These are phyloP conservation scores for Drosophila yakuba DNA, from an alignment of 1,140 invertebrate genomes.

Conservation along the genomic window DNA sequence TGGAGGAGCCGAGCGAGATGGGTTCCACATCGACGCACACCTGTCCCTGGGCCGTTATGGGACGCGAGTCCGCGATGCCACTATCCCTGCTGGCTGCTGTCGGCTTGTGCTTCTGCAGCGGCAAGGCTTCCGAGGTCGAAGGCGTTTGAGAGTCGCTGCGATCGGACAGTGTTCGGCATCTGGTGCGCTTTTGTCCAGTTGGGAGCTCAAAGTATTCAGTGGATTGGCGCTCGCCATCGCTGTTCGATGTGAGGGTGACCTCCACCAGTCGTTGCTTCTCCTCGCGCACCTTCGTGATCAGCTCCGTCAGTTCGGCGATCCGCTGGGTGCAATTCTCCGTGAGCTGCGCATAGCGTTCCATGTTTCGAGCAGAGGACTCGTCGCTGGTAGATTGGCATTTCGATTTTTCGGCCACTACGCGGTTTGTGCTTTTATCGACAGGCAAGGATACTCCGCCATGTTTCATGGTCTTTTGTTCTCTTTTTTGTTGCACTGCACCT, in stretches of 20 bases:
- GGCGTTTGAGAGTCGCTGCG: slow-evolving; percentile 57
- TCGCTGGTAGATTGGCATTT: slow-evolving; percentile 5
- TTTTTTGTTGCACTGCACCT: background rate
- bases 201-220: slow-evolving; percentile 81
- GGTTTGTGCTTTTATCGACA: background rate
- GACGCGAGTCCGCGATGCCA: slow-evolving; percentile 75
- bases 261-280: slow-evolving; percentile 82
- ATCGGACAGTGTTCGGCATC: slow-evolving; percentile 48
- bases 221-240: slow-evolving; percentile 69
- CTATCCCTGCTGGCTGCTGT: slow-evolving; percentile 77
- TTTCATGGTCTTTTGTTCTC: background rate
- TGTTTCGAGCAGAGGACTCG: slow-evolving; percentile 12
- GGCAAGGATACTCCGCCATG: background rate
- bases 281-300: slow-evolving; percentile 77
- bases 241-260: slow-evolving; percentile 76
- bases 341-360: slow-evolving; percentile 65
- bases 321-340: slow-evolving; percentile 79
- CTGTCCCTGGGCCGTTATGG: slow-evolving; percentile 67
- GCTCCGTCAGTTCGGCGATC: slow-evolving; percentile 72
- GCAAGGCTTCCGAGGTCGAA: slow-evolving; percentile 56
- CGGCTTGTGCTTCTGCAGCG: slow-evolving; percentile 70
- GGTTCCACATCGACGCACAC: slow-evolving; percentile 54
- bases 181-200: slow-evolving; percentile 6
- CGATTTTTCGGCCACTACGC: background rate
- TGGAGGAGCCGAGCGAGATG: slow-evolving; percentile 40